A percentile compares a stretch with the other conserved stretches of the same genome.
Evolutionary conservation across 1,140 invertebrate genomes (phyloP).

Genomic region (Oncopodura yosiiana): DNA sequence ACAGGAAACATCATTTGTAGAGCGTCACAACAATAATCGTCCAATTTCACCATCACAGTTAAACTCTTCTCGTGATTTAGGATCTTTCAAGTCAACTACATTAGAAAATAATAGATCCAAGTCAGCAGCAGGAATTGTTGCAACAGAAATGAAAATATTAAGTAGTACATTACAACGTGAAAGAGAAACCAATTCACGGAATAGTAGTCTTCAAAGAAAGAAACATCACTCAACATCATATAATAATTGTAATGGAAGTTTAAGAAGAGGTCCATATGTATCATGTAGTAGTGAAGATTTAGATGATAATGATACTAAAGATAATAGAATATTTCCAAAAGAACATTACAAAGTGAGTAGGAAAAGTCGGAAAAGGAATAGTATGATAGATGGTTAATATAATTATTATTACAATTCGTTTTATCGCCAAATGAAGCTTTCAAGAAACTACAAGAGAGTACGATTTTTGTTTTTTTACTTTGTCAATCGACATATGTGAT

Average conservation of each 20-base stretch:
- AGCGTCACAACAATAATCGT: conserved; percentile 33
- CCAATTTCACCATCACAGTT: conserved; percentile 33
- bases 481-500: no score
- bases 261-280: conserved; percentile 27
- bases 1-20: conserved; percentile 34
- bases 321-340: conserved; percentile 32
- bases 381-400: conserved; percentile 17
- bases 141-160: conserved; percentile 28
- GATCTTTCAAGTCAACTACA: conserved; percentile 16
- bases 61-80: conserved; percentile 26
- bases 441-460: no score
- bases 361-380: conserved; percentile 30
- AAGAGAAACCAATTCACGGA: neutral
- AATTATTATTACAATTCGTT: neutral
- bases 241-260: conserved; percentile 15
- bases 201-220: conserved; percentile 22
- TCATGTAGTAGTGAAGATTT: conserved; percentile 32
- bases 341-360: conserved; percentile 34
- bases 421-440: no score
- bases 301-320: conserved; percentile 24
- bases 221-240: conserved; percentile 17
- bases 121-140: neutral
- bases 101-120: neutral
- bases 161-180: neutral
- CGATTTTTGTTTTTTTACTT: no score